Conservation (phyloP, 2,113 vertebrate species). For the Corydoras maculifer region DNA sequence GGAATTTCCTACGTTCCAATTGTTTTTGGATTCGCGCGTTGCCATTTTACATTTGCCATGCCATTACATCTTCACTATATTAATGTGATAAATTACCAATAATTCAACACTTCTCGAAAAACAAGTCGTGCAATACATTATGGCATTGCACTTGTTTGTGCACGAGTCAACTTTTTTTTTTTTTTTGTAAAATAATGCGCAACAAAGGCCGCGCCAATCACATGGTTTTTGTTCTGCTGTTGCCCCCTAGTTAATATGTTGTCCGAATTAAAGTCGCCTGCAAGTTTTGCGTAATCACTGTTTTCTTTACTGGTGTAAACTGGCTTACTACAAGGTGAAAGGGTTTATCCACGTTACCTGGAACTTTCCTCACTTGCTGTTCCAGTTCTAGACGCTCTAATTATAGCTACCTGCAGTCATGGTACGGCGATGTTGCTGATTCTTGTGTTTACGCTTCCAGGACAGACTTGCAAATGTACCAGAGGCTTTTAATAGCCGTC, state of each 20-base stretch:
- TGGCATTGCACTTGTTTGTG: not conserved
- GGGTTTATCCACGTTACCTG: constrained; percentile 39
- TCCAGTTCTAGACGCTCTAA: constrained; percentile 39
- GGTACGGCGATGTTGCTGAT: too few species aligned
- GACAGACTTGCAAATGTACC: too few species aligned
- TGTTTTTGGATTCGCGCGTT: constrained; percentile 2
- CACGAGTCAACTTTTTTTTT: not conserved
- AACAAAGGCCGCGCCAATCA: not conserved
- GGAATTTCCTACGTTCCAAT: constrained; percentile 50
- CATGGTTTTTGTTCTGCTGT: not conserved
- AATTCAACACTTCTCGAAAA: too few species aligned
- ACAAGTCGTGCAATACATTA: too few species aligned
- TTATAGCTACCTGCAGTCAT: constrained; percentile 27
- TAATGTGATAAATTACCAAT: not conserved
- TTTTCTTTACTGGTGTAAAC: not conserved
- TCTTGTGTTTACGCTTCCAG: too few species aligned
- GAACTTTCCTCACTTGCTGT: constrained; percentile 45
- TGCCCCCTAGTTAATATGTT: not conserved
- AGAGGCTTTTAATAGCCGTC: too few species aligned
- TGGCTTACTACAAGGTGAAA: constrained; percentile 21
- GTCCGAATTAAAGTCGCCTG: not conserved
- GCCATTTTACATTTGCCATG: constrained; percentile 6
- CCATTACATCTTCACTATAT: not conserved
- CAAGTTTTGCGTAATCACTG: not conserved
- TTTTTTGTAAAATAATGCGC: not conserved